These are phyloP conservation scores for Silurus meridionalis DNA, from an alignment of 2,113 vertebrate genomes.

Conservation along the genomic window DNA sequence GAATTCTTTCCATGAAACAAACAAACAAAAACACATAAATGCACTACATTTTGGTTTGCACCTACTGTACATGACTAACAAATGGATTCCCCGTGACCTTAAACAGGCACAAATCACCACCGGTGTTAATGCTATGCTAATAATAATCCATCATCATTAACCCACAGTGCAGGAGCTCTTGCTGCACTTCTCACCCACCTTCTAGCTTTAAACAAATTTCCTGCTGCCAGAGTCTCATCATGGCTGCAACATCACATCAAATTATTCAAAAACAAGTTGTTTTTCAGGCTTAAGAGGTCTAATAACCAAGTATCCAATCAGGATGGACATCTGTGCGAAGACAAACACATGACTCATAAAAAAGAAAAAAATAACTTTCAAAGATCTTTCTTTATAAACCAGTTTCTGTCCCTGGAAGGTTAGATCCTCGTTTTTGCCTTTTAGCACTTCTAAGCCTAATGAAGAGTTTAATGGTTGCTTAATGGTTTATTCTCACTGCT, in stretches of 20 bases:
- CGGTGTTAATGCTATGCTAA: conserved; percentile 8
- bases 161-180: conserved; percentile 28
- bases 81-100: conserved; percentile 57
- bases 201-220: neutral
- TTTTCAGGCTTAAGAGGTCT: neutral
- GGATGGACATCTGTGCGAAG: neutral
- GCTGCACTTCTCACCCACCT: neutral
- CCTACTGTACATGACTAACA: conserved; percentile 32
- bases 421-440: conserved; percentile 26
- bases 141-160: conserved; percentile 57
- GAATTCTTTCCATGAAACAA: neutral
- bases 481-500: conserved; percentile 57
- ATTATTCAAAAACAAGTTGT: neutral
- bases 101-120: conserved; percentile 22
- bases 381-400: neutral
- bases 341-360: neutral
- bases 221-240: neutral
- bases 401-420: neutral
- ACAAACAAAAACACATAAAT: neutral
- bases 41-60: conserved; percentile 34
- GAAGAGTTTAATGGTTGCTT: conserved; percentile 61
- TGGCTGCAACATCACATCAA: conserved; percentile 1
- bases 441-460: conserved; percentile 55
- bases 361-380: neutral
- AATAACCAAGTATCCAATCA: neutral